phyloP scores from a whole-genome alignment of 2,113 vertebrate species.

The Apodemus speciosus region DNA sequence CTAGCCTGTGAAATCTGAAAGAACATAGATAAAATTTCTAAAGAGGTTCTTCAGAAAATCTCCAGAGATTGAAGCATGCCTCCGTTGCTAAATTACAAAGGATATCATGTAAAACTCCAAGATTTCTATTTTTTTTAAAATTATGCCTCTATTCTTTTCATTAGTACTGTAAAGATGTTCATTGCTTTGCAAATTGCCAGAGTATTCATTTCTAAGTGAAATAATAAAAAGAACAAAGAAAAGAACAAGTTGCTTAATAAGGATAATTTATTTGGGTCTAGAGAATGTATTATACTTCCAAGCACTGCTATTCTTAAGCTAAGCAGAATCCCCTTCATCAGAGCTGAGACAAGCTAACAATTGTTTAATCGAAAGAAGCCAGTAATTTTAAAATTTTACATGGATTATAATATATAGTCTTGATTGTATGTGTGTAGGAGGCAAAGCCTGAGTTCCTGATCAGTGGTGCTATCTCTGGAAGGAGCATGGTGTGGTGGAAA shows the following conservation, averaged over 20 bases:
- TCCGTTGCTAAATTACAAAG: conserved; percentile 22
- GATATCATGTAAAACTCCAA: not conserved
- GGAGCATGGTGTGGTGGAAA: not conserved
- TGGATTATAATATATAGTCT: conserved; percentile 60
- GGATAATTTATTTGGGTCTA: conserved; percentile 78
- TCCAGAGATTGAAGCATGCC: not conserved
- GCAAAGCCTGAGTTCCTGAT: not conserved
- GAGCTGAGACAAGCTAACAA: conserved; percentile 67
- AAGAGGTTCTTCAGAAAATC: conserved; percentile 1
- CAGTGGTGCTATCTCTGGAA: not conserved
- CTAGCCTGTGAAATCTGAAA: conserved; percentile 1
- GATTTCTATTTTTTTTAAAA: not conserved
- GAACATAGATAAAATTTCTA: not conserved
- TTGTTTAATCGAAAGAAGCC: conserved; percentile 71
- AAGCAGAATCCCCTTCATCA: conserved; percentile 29
- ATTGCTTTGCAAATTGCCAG: conserved; percentile 55
- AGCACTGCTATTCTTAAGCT: conserved; percentile 62
- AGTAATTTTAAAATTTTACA: conserved; percentile 62
- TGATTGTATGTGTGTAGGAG: not conserved
- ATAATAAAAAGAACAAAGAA: conserved; percentile 73
- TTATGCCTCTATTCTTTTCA: conserved; percentile 30
- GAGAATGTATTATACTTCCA: conserved; percentile 69
- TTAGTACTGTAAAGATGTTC: conserved; percentile 53
- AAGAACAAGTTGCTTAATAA: conserved; percentile 74
- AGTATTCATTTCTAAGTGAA: conserved; percentile 69